These are phyloP conservation scores for Regulus satrapa DNA, from an alignment of 2,113 vertebrate genomes.

Conservation along the genomic window DNA sequence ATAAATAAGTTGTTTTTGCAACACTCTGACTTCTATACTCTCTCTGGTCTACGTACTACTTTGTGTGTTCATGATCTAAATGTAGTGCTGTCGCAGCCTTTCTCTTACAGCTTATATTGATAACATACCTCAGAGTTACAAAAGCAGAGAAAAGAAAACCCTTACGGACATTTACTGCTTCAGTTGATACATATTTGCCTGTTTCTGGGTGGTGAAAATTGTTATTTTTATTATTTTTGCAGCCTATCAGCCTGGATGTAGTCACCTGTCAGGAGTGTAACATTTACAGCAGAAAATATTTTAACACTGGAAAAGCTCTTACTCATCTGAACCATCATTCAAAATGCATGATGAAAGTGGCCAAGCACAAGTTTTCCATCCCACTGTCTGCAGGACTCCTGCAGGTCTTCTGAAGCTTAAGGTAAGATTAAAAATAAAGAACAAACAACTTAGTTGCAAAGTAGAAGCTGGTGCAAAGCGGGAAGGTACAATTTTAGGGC, in stretches of 20 bases:
- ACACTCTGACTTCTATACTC: neutral
- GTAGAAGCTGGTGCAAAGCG: neutral
- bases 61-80: neutral
- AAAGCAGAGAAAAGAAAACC: neutral
- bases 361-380: neutral
- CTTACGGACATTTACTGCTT: neutral
- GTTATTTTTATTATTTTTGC: neutral
- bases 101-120: neutral
- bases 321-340: neutral
- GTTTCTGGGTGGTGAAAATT: neutral
- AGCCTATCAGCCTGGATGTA: neutral
- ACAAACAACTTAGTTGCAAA: neutral
- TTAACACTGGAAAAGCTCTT: neutral
- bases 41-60: rapidly evolving
- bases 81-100: neutral
- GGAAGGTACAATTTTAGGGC: neutral
- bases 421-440: neutral
- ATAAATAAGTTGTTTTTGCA: neutral
- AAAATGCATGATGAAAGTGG: neutral
- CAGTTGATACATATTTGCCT: neutral
- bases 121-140: neutral
- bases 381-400: neutral
- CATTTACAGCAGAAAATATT: neutral
- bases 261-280: neutral
- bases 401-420: neutral